Conservation (phyloP, 1,140 invertebrate genomes). For the Bombus waltoni region DNA sequence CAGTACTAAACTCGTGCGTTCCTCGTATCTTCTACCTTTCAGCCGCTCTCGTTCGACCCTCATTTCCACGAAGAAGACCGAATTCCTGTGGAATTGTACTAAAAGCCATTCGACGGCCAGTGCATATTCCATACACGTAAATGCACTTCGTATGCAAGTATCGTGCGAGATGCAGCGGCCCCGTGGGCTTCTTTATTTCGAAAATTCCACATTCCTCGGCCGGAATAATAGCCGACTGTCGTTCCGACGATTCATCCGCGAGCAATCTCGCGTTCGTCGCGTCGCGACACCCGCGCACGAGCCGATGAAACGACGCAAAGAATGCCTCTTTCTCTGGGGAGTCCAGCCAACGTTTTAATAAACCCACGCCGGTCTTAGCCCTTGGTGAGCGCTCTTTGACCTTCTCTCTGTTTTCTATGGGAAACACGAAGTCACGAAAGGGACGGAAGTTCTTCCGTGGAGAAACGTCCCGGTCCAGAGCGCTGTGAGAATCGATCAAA, state of each 20-base stretch:
- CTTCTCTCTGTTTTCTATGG: neutral
- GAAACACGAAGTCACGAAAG: neutral
- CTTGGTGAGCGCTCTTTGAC: neutral
- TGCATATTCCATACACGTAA: slow-evolving; percentile 62
- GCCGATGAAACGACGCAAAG: slow-evolving; percentile 35
- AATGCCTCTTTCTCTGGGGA: slow-evolving; percentile 21
- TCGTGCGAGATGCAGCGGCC: slow-evolving; percentile 32
- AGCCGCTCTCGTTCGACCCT: neutral
- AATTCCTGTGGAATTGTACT: slow-evolving; percentile 39
- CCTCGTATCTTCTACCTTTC: neutral
- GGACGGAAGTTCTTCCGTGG: neutral
- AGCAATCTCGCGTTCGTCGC: slow-evolving; percentile 42
- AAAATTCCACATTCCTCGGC: slow-evolving; percentile 76
- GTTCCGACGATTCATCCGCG: slow-evolving; percentile 66
- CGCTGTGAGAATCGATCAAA: slow-evolving; percentile 51
- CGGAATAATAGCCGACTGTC: slow-evolving; percentile 60
- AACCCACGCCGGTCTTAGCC: neutral
- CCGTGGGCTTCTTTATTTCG: slow-evolving; percentile 72
- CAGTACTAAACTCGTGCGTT: neutral
- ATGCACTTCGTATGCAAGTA: slow-evolving; percentile 76
- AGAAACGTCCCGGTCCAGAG: neutral
- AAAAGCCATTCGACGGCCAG: slow-evolving; percentile 10
- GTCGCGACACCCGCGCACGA: slow-evolving; percentile 31
- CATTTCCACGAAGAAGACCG: slow-evolving; percentile 3
- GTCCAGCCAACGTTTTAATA: slow-evolving; percentile 46